Conservation (phyloP, 1,140 invertebrate species). For the Telenomus remus region DNA sequence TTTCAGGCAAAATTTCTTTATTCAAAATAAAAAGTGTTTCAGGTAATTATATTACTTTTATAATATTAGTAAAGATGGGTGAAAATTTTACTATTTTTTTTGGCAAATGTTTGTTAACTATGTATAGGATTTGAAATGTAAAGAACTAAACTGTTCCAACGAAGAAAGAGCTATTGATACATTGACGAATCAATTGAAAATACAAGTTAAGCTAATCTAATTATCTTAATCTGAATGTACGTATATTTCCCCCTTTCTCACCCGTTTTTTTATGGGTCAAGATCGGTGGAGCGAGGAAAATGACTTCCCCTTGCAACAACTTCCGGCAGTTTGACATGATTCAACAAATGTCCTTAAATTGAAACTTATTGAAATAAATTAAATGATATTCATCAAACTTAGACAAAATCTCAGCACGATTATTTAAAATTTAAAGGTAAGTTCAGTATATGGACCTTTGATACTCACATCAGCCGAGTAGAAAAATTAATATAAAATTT, state of each 20-base stretch:
- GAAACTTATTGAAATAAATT: constrained; percentile 33
- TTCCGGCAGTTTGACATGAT: constrained; percentile 36
- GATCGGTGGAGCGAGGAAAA: constrained; percentile 61
- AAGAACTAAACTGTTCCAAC: too few relatives aligned
- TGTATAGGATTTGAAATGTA: too few relatives aligned
- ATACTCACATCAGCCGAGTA: too few relatives aligned
- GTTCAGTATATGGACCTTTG: too few relatives aligned
- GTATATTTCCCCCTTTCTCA: constrained; percentile 8
- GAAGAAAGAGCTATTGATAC: constrained; percentile 4
- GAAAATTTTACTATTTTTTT: too few relatives aligned
- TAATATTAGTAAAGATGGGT: too few relatives aligned
- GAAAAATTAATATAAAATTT: too few relatives aligned
- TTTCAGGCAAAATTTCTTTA: too few relatives aligned
- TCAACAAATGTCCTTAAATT: constrained; percentile 36
- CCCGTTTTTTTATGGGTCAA: constrained; percentile 56
- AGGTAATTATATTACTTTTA: too few relatives aligned
- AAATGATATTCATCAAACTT: constrained; percentile 22
- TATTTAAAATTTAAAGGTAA: background rate
- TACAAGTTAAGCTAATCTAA: constrained; percentile 15
- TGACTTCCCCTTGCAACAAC: constrained; percentile 51
- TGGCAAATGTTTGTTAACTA: too few relatives aligned
- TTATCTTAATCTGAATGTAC: constrained; percentile 10
- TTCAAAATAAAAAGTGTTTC: too few relatives aligned
- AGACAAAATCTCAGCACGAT: background rate
- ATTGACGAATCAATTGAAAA: constrained; percentile 11